phyloP scores from a whole-genome alignment of 2,888 invertebrate genomes.

The Yponomeuta cagnagella region DNA sequence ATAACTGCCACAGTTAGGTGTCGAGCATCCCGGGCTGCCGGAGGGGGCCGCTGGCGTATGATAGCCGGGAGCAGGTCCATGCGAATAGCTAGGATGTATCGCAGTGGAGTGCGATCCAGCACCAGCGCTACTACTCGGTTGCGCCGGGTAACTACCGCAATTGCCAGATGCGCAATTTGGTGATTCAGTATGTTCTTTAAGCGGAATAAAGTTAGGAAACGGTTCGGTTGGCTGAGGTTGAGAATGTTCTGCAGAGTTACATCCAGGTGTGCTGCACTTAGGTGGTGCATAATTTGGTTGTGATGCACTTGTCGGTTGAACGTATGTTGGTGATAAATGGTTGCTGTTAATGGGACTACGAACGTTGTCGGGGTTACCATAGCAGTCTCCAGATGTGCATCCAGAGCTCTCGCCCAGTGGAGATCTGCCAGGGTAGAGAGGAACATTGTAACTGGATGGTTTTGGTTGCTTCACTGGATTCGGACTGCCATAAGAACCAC shows the following conservation, averaged over 20 bases:
- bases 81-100: slow-evolving; percentile 2
- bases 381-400: slow-evolving; percentile 25
- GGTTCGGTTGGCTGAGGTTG: background rate
- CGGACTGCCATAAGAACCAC: slow-evolving; percentile 15
- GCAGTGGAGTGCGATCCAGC: background rate
- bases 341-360: slow-evolving; percentile 3
- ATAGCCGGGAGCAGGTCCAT: slow-evolving; percentile 18
- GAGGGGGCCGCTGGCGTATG: slow-evolving; percentile 16
- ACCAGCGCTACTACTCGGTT: background rate
- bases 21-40: slow-evolving; percentile 24
- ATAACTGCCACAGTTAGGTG: slow-evolving; percentile 29
- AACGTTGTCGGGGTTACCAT: background rate
- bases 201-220: background rate
- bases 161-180: slow-evolving; percentile 9
- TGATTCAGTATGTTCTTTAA: background rate
- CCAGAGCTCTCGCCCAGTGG: slow-evolving; percentile 18
- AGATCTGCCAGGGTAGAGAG: slow-evolving; percentile 22
- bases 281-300: background rate
- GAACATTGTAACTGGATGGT: slow-evolving; percentile 35
- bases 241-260: background rate
- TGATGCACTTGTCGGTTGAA: background rate
- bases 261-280: slow-evolving; percentile 11
- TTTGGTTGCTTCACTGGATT: slow-evolving; percentile 22
- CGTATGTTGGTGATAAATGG: background rate
- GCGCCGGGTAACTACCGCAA: slow-evolving; percentile 7